Evolutionary conservation across 2,888 invertebrate species (phyloP).

Genomic region (Ryuthela nishihirai): DNA sequence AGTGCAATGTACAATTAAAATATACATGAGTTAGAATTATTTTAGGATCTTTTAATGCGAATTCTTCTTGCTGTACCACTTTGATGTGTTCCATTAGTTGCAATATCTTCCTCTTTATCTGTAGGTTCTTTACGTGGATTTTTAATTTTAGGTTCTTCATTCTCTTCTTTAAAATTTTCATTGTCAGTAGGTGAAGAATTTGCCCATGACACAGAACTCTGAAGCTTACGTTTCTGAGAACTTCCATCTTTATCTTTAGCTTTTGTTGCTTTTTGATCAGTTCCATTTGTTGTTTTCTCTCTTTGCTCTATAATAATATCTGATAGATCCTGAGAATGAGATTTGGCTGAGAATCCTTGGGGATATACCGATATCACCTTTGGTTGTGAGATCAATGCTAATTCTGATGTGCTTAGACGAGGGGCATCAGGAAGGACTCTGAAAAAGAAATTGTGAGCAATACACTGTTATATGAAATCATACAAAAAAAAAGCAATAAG

Average conservation of each 20-base stretch:
- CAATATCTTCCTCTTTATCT: background rate
- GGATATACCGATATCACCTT: conserved; percentile 12
- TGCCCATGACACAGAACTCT: conserved; percentile 33
- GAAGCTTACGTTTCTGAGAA: conserved; percentile 25
- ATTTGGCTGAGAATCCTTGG: too few species aligned
- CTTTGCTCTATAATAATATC: conserved; percentile 18
- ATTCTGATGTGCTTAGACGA: conserved; percentile 21
- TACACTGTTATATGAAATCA: background rate
- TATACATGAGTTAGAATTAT: too few species aligned
- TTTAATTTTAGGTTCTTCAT: conserved; percentile 21
- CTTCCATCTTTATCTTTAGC: background rate
- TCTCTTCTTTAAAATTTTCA: conserved; percentile 1
- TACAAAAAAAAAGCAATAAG: background rate
- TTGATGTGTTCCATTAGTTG: too few species aligned
- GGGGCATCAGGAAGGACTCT: conserved; percentile 36
- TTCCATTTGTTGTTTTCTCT: conserved; percentile 6
- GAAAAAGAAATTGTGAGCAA: background rate
- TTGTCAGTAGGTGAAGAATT: background rate
- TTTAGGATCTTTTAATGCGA: too few species aligned
- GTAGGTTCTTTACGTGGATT: conserved; percentile 9
- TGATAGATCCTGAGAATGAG: conserved; percentile 19
- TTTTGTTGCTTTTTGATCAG: conserved; percentile 3
- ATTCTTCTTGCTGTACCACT: too few species aligned
- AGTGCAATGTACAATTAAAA: too few species aligned
- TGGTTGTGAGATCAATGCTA: conserved; percentile 21